Percentiles rank a stretch among this genome's conserved stretches.
These are phyloP conservation scores for Metallyticus violacea DNA, from an alignment of 2,888 invertebrate species.

Conservation along the genomic window DNA sequence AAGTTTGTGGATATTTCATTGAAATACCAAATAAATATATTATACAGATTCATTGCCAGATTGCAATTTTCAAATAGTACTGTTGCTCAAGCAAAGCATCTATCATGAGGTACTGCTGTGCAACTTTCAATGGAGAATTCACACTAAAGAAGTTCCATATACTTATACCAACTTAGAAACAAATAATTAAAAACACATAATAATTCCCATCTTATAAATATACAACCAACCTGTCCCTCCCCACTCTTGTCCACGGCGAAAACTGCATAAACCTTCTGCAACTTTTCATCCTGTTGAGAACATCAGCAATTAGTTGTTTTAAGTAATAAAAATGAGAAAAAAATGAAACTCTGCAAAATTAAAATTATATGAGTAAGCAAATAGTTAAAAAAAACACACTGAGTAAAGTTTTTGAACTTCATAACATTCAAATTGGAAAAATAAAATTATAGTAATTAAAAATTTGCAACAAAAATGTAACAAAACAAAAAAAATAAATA, in stretches of 20 bases:
- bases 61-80: no score
- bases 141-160: no score
- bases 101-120: no score
- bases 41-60: no score
- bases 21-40: no score
- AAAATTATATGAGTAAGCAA: neutral
- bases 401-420: neutral
- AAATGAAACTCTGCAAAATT: neutral
- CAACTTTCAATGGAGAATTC: no score
- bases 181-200: neutral
- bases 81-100: no score
- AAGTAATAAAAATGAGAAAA: neutral
- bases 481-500: no score
- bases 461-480: neutral
- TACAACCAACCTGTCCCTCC: constrained; percentile 47
- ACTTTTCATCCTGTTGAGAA: constrained; percentile 48
- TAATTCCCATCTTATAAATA: neutral
- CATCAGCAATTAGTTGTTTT: neutral
- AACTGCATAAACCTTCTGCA: constrained; percentile 49
- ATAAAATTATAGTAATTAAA: neutral
- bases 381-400: neutral
- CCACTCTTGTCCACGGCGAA: constrained; percentile 47
- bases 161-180: neutral
- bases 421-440: neutral
- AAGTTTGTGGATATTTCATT: no score